Evolutionary conservation across 2,888 invertebrate genomes (phyloP).

Genomic region (Siphlonurus alternatus): DNA sequence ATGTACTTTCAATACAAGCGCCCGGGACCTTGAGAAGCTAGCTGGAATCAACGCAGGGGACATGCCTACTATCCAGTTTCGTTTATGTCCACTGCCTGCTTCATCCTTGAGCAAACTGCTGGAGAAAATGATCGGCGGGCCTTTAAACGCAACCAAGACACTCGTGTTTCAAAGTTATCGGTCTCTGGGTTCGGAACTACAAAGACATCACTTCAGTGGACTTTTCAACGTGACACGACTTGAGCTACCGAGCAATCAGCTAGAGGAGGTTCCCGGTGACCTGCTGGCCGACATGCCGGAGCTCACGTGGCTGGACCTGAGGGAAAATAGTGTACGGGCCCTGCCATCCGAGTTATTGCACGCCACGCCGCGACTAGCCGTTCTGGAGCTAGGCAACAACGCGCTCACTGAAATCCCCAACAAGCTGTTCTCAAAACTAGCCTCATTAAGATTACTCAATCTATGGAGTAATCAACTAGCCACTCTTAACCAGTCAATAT

Average conservation of each 20-base stretch:
- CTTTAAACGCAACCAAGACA: neutral
- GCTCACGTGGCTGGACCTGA: slow-evolving; percentile 44
- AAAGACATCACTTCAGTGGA: neutral
- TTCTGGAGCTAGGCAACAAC: slow-evolving; percentile 49
- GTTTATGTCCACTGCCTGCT: neutral
- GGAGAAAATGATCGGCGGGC: neutral
- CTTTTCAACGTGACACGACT: neutral
- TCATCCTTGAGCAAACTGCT: neutral
- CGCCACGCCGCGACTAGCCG: slow-evolving; percentile 34
- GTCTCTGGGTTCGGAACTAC: neutral
- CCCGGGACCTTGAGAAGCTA: neutral
- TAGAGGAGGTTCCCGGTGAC: slow-evolving; percentile 41
- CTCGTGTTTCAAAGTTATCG: neutral
- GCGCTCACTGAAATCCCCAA: slow-evolving; percentile 40
- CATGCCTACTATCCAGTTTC: neutral
- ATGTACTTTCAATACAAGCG: neutral
- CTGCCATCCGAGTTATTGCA: slow-evolving; percentile 41
- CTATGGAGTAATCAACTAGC: slow-evolving; percentile 51
- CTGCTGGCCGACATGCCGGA: slow-evolving; percentile 40
- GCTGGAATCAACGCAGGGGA: neutral
- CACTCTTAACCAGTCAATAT: slow-evolving; percentile 41
- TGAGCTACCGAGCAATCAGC: slow-evolving; percentile 30
- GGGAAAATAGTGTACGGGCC: slow-evolving; percentile 37
- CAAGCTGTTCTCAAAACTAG: slow-evolving; percentile 42
- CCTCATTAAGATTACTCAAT: slow-evolving; percentile 40